Evolutionary conservation across 2,888 invertebrate species (phyloP).

Genomic region (Polyploca ridens): DNA sequence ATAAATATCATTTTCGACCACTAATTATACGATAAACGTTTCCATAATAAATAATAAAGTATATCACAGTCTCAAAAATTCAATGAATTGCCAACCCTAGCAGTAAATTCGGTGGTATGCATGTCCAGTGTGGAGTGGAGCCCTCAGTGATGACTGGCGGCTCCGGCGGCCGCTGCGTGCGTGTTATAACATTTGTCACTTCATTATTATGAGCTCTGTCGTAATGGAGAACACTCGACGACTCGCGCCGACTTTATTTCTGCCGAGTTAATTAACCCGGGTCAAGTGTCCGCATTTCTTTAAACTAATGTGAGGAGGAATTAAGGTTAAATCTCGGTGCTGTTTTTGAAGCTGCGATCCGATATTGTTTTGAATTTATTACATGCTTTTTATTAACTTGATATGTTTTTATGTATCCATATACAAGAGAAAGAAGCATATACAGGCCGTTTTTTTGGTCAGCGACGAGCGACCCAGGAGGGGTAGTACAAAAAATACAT

Average conservation of each 20-base stretch:
- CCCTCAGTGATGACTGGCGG: conserved; percentile 42
- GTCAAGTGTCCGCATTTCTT: conserved; percentile 43
- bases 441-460: too few relatives aligned
- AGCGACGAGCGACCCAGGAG: too few relatives aligned
- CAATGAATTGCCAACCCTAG: conserved; percentile 19
- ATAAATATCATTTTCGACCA: too few relatives aligned
- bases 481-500: too few relatives aligned
- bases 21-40: too few relatives aligned
- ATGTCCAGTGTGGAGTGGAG: conserved; percentile 45
- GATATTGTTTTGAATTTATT: background rate
- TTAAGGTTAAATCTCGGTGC: background rate
- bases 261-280: conserved; percentile 61
- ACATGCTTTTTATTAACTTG: background rate
- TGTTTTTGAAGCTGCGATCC: background rate
- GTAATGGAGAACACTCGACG: conserved; percentile 46
- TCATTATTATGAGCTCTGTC: conserved; percentile 50
- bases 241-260: conserved; percentile 49
- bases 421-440: too few relatives aligned
- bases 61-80: too few relatives aligned
- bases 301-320: conserved; percentile 11
- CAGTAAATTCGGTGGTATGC: conserved; percentile 33
- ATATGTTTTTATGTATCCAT: too few relatives aligned
- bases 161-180: conserved; percentile 23
- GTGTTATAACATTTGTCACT: conserved; percentile 71
- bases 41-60: too few relatives aligned